Evolutionary conservation across 1,140 invertebrate genomes (phyloP), one percentile per base, ranked within the genome.

Genomic region (Micrasema minimum): DNA sequence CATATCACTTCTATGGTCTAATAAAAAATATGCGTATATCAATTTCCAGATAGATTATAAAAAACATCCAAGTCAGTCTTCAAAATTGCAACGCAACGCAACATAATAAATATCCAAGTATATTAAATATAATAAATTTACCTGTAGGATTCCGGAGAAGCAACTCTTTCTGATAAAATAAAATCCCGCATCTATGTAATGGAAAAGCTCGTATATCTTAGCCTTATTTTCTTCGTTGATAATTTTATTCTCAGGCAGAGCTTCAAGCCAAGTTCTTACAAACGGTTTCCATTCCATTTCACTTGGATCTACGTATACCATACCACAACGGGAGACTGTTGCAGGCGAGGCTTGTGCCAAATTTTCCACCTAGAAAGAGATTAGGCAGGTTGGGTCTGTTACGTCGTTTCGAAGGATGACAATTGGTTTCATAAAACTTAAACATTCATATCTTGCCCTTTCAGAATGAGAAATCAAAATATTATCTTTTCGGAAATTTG

Each of bases 281-380:
- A 37, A 65, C 0, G 71, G 55, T 48, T 37, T 43, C 62, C 12
- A 76, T 89, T 89, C 81, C 90, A 96, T 79, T 73, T 93, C 91
- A 0, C 86, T 83, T 0, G 94, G 90, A 79, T 96, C 94, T 66
- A 97, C 90, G 77, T 96, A 97, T 6, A 98, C 94, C 94, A 97
- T 97, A 62, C 94, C 90, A 79, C 89, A 90, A 4, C 88, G 85
- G 75, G 93, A 90, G 51, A 97, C 95, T 2, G 95, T 97, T 2
- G 95, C 95, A 0, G 96, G 96, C 0, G 93, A 94, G 0, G 93
- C 92, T 81, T 94, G 91, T 2, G 93, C 87, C 18, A 96, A 82
- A 81, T 96, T 94, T 80, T 92, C 90, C 1, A 96, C 91, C 85
- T 93, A 87, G 79, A 90, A 57, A n/a, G n/a, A n/a, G n/a, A n/a